Evolutionary conservation across 2,113 vertebrate genomes (phyloP).

Genomic region (Physeter macrocephalus): DNA sequence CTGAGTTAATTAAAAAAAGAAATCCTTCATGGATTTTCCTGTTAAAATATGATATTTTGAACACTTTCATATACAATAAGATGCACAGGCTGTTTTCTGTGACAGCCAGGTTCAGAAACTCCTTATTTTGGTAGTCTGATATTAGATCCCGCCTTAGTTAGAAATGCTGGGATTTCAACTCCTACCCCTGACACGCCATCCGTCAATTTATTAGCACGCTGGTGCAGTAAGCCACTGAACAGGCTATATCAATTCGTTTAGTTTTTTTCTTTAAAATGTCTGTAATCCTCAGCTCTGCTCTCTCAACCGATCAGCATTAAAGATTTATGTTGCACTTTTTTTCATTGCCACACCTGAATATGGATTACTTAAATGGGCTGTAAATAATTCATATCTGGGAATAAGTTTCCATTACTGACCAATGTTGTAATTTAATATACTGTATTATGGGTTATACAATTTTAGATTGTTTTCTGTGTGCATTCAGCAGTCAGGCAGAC

Average conservation of each 20-base stretch:
- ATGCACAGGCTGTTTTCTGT: slow-evolving; percentile 76
- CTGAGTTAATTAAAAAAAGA: slow-evolving; percentile 67
- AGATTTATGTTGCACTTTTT: slow-evolving; percentile 91
- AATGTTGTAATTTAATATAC: slow-evolving; percentile 97
- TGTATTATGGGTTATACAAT: slow-evolving; percentile 90
- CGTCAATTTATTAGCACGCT: slow-evolving; percentile 87
- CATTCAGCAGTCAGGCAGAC: slow-evolving; percentile 81
- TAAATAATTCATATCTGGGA: slow-evolving; percentile 99
- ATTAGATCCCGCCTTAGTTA: slow-evolving; percentile 79
- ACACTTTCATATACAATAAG: slow-evolving; percentile 65
- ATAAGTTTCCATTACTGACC: slow-evolving; percentile 96
- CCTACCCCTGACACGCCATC: slow-evolving; percentile 83
- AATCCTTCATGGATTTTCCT: slow-evolving; percentile 70
- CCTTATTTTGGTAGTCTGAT: slow-evolving; percentile 79
- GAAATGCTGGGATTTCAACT: slow-evolving; percentile 82
- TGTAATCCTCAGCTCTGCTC: slow-evolving; percentile 88
- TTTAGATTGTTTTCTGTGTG: slow-evolving; percentile 89
- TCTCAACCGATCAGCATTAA: slow-evolving; percentile 90
- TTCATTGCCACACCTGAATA: slow-evolving; percentile 97
- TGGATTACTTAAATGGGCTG: slow-evolving; percentile 98
- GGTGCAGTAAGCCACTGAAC: slow-evolving; percentile 84
- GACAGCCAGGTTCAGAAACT: slow-evolving; percentile 80
- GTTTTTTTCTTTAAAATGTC: slow-evolving; percentile 83
- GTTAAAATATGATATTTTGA: slow-evolving; percentile 70
- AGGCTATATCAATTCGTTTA: slow-evolving; percentile 82